Base-by-base conservation (phyloP, 2,888 invertebrate species). In the Ptilodon capucinus region DNA sequence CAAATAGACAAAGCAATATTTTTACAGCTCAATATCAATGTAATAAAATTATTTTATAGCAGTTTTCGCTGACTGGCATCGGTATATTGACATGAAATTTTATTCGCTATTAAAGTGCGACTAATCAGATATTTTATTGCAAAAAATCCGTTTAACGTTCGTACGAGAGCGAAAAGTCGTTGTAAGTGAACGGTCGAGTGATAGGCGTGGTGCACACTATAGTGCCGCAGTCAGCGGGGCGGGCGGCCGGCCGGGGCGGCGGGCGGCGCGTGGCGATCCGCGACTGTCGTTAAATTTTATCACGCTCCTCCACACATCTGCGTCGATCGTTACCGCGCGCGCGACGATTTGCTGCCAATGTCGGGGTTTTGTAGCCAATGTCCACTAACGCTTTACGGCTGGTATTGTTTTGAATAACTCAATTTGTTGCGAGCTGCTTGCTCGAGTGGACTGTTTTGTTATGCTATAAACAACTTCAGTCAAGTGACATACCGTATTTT, bases 201-300 rank as follows among this genome's bases (percentile, higher is more conserved):
- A 39, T 40, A 38, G 40, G 30, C 23, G 19, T 28, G 28, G 19
- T 25, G 11, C 35, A 36, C 30, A 42, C 25, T 32, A 11, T 13
- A 39, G 49, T 42, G 41, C 49, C 48, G 21, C 17, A 55, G 64
- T 54, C 60, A 53, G 28, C 28, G n/a, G 28, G 4, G n/a, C n/a
- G n/a, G n/a, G n/a, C n/a, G n/a, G n/a, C n/a, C 23, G 23, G 23
- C 23, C n/a, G n/a, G n/a, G 23, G 23, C 23, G 23, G 23, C 42
- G 32, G 46, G 28, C 36, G 44, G 51, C 42, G 57, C 48, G 51
- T 47, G 50, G 71, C 71, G 58, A 54, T 59, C 46, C 43, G 57
- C 63, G 64, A 45, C 47, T 57, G 58, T 73, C 77, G 71, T 79
- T 70, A 77, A 76, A 64, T 70, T 76, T 78, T 70, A 78, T 75